Evolutionary conservation across 2,113 vertebrate genomes (phyloP), one percentile per base, ranked within the genome.

Genomic region (Chaetops frenatus): DNA sequence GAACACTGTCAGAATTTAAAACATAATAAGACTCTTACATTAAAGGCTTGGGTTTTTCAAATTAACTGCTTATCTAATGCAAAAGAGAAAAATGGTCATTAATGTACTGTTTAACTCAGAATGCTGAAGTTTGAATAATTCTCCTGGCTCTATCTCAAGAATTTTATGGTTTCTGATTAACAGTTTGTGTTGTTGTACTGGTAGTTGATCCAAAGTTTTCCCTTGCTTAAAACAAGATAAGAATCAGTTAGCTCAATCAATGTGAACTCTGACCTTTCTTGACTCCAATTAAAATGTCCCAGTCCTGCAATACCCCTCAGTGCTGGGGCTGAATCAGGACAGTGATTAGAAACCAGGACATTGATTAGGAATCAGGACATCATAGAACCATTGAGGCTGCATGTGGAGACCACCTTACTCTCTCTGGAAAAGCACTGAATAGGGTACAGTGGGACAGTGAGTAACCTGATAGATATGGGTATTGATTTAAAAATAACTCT

Each of bases 341-440:
- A 10, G 1, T 19, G 11, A 13, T 35, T 54, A 15, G 61, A 40
- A 45, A 20, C 20, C 50, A 80, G 38, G 21, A 24, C 66, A 29
- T 11, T 19, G 11, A 13, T 35, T 58, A 15, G 61, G 50, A 45
- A 20, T 24, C 50, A 80, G 50, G 21, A 24, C 66, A 27, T 11
- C 19, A 60, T 0, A 5, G 15, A 36, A 53, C 53, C 1, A 0
- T 17, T n/a, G 28, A 67, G 19, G 28, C 2, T 45, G 9, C 44
- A 12, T 4, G 9, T 29, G n/a, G 61, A 86, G 8, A 45, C 21
- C 10, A 11, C 12, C 19, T n/a, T 3, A 5, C 8, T 48, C 33
- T 19, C 7, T 33, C 33, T 69, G 54, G 56, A 86, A 45, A 77
- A 71, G 8, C 24, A 74, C 9, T 27, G 16, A 25, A 11, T 3